phyloP scores from a whole-genome alignment of 2,888 invertebrate species.

The Odontomyia ornata region DNA sequence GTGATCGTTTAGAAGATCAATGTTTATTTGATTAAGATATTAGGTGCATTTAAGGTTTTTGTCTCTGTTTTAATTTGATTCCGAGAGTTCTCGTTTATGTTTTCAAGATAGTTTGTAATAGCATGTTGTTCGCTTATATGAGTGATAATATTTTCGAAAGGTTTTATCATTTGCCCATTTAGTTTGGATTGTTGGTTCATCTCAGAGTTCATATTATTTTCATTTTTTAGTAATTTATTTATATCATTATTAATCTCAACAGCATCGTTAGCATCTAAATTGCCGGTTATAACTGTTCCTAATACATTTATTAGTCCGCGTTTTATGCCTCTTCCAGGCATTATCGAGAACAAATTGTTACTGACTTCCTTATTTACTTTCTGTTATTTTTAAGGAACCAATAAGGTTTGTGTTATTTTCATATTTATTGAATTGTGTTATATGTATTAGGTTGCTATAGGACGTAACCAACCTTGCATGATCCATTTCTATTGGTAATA shows the following conservation, averaged over 20 bases:
- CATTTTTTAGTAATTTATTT: slow-evolving; percentile 2
- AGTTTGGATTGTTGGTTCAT: background rate
- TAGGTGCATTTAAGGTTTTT: background rate
- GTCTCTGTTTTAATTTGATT: no score
- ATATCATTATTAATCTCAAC: no score
- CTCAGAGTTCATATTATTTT: background rate
- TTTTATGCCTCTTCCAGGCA: slow-evolving; percentile 14
- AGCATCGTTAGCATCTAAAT: no score
- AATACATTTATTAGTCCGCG: slow-evolving; percentile 34
- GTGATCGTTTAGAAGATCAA: background rate
- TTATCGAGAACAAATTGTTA: background rate
- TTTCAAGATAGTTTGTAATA: no score
- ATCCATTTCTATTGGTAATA: background rate
- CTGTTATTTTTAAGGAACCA: background rate
- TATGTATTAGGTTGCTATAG: no score
- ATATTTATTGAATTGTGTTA: background rate
- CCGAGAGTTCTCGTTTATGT: no score
- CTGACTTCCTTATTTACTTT: no score
- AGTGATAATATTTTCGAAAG: slow-evolving; percentile 20
- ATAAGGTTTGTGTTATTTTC: background rate
- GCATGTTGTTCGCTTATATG: slow-evolving; percentile 27
- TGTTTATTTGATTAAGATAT: slow-evolving; percentile 27
- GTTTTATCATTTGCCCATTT: no score
- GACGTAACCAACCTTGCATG: background rate
- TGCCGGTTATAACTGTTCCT: slow-evolving; percentile 34